Evolutionary conservation across 2,797 vertebrate species (phyloP).

Genomic region (Xiphorhynchus erythropygius): DNA sequence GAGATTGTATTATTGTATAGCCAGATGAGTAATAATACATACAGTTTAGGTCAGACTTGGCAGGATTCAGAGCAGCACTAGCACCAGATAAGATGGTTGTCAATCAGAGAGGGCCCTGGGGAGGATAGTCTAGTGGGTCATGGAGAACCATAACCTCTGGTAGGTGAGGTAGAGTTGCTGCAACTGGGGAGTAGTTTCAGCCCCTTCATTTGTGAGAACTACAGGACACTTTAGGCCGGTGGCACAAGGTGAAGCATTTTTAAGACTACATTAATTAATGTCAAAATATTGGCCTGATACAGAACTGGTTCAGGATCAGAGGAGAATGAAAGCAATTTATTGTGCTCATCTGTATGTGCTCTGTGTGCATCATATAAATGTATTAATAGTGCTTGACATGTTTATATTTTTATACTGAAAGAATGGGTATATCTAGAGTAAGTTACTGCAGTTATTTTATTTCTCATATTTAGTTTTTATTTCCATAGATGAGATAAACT

Average conservation of each 20-base stretch:
- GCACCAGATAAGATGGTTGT: neutral
- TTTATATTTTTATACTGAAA: conserved; percentile 6
- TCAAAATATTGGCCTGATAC: neutral
- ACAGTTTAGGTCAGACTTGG: neutral
- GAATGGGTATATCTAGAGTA: neutral
- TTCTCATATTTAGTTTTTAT: neutral
- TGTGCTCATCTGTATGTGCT: neutral
- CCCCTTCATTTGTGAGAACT: neutral
- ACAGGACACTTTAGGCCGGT: neutral
- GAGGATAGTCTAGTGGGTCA: neutral
- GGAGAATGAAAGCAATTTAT: neutral
- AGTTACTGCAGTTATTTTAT: neutral
- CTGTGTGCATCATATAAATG: neutral
- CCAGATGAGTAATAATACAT: neutral
- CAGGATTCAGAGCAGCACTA: neutral
- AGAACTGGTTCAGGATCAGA: neutral
- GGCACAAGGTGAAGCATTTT: neutral
- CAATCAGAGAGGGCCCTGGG: accelerated
- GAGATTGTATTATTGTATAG: neutral
- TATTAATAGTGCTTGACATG: neutral
- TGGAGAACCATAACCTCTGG: neutral
- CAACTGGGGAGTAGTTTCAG: neutral
- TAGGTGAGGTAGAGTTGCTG: neutral
- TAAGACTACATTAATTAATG: neutral
- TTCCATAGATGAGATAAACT: neutral